Evolutionary conservation across 2,797 vertebrate species (phyloP), one percentile per base, ranked within the genome.

Genomic region (Eulemur rubriventer): DNA sequence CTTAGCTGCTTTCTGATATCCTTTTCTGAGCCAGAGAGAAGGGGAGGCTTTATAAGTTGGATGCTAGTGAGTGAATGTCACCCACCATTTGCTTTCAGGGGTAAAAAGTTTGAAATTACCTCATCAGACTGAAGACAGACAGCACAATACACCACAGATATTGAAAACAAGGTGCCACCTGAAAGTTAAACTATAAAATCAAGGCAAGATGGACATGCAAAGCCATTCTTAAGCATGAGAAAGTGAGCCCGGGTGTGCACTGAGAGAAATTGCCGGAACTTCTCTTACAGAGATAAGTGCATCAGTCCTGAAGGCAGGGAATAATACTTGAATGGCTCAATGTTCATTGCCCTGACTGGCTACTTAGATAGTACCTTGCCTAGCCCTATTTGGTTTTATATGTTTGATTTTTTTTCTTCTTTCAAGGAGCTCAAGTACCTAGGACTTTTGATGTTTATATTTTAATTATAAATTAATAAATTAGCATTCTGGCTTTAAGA

Each of bases 181-280:
- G 41, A 75, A 88, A 91, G 28, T 50, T 67, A 70, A 81, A 88
- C 48, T 84, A 18, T 28, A 82, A 95, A 92, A 94, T 46, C 73
- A 78, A 24, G 59, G 48, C 18, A 72, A 82, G 72, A 55, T 6
- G 3, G 24, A 48, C 18, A 35, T 6, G 14, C n/a, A 69, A 86
- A 48, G 30, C 7, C 48, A 30, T 72, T 79, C 81, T 28, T 57
- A 75, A 80, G 46, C 63, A 81, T 43, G 65, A 63, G 14, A 22
- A 78, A 33, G 13, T 67, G 12, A 33, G 6, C 13, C 5, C 26
- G 10, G 6, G 16, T 24, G 1, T 24, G 72, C 22, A 61, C 10
- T 24, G 12, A 80, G 43, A 90, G 41, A 69, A 88, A 69, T 61
- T 91, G 57, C 59, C 55, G 59, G 55, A 7, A 41, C 17, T 30